Percentiles rank a stretch among this genome's conserved stretches.
Evolutionary conservation across 2,113 vertebrate species (phyloP).

Genomic region (Glaucomys volans): DNA sequence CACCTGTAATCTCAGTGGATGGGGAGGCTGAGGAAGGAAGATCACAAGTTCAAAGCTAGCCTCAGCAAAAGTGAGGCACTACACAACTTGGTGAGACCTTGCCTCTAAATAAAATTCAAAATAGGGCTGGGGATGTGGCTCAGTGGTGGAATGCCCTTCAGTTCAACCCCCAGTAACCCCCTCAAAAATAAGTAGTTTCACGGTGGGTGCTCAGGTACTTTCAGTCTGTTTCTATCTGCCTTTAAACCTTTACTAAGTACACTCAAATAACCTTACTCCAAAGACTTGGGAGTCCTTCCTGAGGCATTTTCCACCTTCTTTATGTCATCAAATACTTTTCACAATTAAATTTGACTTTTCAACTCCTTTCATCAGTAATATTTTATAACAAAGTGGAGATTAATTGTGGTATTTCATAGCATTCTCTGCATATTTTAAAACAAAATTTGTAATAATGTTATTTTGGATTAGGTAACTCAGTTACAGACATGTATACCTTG

Average conservation of each 20-base stretch:
- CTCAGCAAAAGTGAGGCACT: too few species aligned
- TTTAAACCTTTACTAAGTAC: background rate
- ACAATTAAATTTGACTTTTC: background rate
- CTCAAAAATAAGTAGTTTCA: background rate
- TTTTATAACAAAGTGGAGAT: background rate
- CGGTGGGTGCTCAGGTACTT: background rate
- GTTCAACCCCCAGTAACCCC: too few species aligned
- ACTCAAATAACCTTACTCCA: background rate
- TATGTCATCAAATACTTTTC: background rate
- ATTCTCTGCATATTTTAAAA: background rate
- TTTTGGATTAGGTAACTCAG: background rate
- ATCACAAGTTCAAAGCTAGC: too few species aligned
- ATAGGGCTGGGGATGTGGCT: too few species aligned
- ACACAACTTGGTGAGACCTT: too few species aligned
- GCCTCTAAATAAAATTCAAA: too few species aligned
- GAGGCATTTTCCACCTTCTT: background rate
- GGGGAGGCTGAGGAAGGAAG: too few species aligned
- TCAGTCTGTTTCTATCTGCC: rapidly evolving
- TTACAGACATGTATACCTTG: background rate
- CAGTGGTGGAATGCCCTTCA: too few species aligned
- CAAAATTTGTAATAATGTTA: background rate
- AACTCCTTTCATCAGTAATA: background rate
- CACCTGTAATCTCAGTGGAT: too few species aligned
- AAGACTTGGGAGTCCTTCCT: background rate
- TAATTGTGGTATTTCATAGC: background rate